Percentiles rank a stretch among this genome's conserved stretches.
phyloP scores from a whole-genome alignment of 2,888 invertebrate species.

The Periphyllus acericola region DNA sequence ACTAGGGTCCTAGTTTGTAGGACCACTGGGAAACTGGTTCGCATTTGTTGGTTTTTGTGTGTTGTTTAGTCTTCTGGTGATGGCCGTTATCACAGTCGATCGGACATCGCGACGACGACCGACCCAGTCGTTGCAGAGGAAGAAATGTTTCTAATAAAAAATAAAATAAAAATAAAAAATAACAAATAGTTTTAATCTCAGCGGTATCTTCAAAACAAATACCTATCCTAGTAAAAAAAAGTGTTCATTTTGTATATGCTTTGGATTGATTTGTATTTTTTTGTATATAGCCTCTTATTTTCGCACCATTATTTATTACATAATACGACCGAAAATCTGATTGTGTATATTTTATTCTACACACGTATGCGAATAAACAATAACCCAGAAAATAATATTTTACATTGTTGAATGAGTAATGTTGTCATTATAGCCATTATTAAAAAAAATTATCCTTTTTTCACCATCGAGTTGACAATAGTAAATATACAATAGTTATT shows the following conservation, averaged over 20 bases:
- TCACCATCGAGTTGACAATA: conserved; percentile 17
- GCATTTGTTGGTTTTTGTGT: neutral
- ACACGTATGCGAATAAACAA: conserved; percentile 31
- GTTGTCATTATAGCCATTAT: conserved; percentile 14
- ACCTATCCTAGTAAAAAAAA: neutral
- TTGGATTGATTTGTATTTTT: conserved; percentile 31
- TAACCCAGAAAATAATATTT: conserved; percentile 34
- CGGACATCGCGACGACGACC: conserved; percentile 42
- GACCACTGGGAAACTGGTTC: conserved; percentile 43
- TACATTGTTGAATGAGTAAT: conserved; percentile 7
- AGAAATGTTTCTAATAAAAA: conserved; percentile 7
- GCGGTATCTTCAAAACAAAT: conserved; percentile 39
- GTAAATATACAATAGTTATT: conserved; percentile 14
- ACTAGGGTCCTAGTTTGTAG: conserved; percentile 8
- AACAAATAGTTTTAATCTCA: conserved; percentile 16
- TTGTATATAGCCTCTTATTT: conserved; percentile 7
- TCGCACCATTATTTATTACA: conserved; percentile 24
- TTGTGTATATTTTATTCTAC: conserved; percentile 18
- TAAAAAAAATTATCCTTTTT: conserved; percentile 17
- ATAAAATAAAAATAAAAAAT: neutral
- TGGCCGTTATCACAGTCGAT: conserved; percentile 47
- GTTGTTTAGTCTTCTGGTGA: neutral
- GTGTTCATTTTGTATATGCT: neutral
- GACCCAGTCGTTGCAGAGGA: conserved; percentile 7
- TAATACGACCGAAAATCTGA: neutral